Evolutionary conservation across 2,797 vertebrate species (phyloP), one percentile per base, ranked within the genome.

Genomic region (Enteromius unitaeniatus): DNA sequence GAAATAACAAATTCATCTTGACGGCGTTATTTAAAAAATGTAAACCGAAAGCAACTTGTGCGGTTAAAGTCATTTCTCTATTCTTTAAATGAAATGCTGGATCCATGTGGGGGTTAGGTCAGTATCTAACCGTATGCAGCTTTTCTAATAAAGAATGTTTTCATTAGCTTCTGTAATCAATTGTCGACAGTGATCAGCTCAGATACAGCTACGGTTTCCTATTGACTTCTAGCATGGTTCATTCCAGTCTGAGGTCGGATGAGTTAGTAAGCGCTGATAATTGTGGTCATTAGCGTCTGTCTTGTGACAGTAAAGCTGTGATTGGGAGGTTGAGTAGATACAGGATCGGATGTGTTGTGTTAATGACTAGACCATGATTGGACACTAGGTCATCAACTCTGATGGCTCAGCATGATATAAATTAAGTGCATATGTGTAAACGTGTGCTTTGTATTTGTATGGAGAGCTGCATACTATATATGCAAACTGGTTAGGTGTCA

Each of bases 311-410:
- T 31, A 58, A 47, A 42, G 62, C 53, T 81, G 79, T 73, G n/a
- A 68, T 69, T 47, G 78, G 11, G 28, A 81, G 53, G 68, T 74
- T 86, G 53, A 70, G 70, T 21, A 19, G 64, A 62, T 21, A 88
- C 89, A 84, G 88, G 85, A 88, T 89, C 51, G 64, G 89, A 77
- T 58, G 72, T 23, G 77, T 62, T 17, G 51, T 55, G 70, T 80
- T 87, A 88, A 89, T 88, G 86, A 88, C 72, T 60, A 64, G 85
- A 75, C n/a, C 23, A 34, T 69, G 62, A 84, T 78, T 31, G 81
- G 76, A 89, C 88, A 78, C 80, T 78, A 64, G 55, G 81, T 82
- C 69, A 82, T 62, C 11, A 15, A 82, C 53, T 31, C 34, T 45
- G 17, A 72, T 49, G 55, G 42, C 58, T 62, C 9, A 11, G 40